Base-by-base conservation (phyloP, 2,113 vertebrate species). In the Ivindomyrus marchei region DNA sequence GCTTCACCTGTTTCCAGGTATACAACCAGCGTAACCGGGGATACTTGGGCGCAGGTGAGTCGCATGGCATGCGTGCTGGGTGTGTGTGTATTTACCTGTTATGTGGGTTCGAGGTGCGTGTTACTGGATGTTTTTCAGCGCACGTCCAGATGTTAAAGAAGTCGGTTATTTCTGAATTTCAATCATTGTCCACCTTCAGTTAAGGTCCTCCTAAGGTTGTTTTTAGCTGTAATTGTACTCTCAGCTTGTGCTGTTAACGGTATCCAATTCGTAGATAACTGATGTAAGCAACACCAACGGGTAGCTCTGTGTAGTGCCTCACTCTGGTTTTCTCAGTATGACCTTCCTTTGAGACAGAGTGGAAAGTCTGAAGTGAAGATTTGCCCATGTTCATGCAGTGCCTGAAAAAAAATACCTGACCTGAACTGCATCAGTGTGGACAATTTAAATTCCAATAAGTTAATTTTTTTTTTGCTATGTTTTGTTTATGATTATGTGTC, bases 1-100 rank as follows among this genome's bases (percentile, higher is more conserved):
- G 97, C 93, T 96, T 97, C 89, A 96, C 96, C 6, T 98, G 97
- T 89, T 88, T 95, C 94, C 95, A 96, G 91, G 91, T 92, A 91
- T 95, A 95, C 56, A 91, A 91, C 0, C 93, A 95, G 7, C 94
- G 96, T 89, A 91, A 93, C 9, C 80, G 21, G 21, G 94, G 89
- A 85, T 90, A 91, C 88, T 74, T 93, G 46, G 92, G 93, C 36
- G 88, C 96, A 95, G 96, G 97, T 98, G 95, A 93, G 97, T 92
- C 53, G 46, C 90, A 42, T 66, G 89, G 9, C 15, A 21, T 19
- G 13, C 4, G 1, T 42, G 36, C 17, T 42, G 13, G 77, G 86
- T 80, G 24, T 42, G 53, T 1, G 21, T 62, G 84, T n/a, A 9
- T n/a, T 83, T 21, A 39, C 39, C 21, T 45, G 31, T 3, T 45